Evolutionary conservation across 2,113 vertebrate genomes (phyloP).

Genomic region (Pangasianodon gigas): DNA sequence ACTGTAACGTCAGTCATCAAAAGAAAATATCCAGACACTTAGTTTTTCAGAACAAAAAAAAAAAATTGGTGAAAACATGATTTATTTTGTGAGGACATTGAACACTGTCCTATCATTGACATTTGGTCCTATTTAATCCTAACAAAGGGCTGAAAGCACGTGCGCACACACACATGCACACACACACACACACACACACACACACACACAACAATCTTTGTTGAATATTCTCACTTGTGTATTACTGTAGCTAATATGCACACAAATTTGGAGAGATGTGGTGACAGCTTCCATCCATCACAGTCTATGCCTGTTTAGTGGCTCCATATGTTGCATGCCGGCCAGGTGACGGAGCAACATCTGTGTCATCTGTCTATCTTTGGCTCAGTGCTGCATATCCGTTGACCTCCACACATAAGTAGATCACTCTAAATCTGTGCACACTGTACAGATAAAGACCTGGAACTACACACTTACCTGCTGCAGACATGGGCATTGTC

Average conservation of each 20-base stretch:
- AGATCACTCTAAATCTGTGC: not conserved
- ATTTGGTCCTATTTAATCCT: not conserved
- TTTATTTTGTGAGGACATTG: not conserved
- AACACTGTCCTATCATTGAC: not conserved
- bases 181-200: too few species aligned
- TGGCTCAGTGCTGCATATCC: constrained; percentile 58
- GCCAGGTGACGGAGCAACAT: constrained; percentile 62
- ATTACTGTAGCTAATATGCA: not conserved
- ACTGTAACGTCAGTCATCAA: not conserved
- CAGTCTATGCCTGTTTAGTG: constrained; percentile 64
- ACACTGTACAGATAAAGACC: not conserved
- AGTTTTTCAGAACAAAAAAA: not conserved
- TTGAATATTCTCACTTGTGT: not conserved
- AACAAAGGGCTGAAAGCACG: not conserved
- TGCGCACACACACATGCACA: not conserved
- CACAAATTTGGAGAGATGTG: constrained; percentile 1
- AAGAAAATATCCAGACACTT: not conserved
- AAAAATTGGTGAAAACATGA: not conserved
- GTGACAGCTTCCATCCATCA: constrained; percentile 75
- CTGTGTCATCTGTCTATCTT: constrained; percentile 61
- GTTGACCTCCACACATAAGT: constrained; percentile 47
- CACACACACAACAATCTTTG: not conserved
- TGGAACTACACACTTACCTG: not conserved
- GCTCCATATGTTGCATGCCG: constrained; percentile 70
- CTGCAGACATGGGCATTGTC: not conserved